Percentiles rank a stretch among this genome's conserved stretches.
These are phyloP conservation scores for Xiphophorus birchmanni DNA, from an alignment of 2,797 vertebrate genomes.

Conservation along the genomic window DNA sequence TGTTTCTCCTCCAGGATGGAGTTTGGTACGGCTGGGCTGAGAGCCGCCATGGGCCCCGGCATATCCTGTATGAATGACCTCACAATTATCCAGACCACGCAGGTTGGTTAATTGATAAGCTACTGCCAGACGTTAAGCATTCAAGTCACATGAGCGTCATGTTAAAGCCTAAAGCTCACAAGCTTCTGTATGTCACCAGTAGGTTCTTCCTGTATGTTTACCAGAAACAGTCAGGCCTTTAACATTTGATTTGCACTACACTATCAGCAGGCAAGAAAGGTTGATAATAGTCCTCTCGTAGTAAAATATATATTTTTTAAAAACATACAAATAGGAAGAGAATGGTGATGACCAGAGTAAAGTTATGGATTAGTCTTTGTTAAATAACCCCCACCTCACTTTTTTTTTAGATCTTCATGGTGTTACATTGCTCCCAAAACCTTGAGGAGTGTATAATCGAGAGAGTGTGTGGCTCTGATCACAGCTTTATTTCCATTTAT, in stretches of 20 bases:
- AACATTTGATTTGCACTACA: neutral
- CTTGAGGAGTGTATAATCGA: neutral
- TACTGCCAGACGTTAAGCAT: neutral
- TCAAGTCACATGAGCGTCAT: slow-evolving; percentile 7
- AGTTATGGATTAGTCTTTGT: neutral
- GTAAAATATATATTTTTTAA: too few species aligned
- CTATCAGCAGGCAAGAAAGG: neutral
- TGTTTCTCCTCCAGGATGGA: slow-evolving; percentile 92
- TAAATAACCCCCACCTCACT: neutral
- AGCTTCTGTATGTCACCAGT: neutral
- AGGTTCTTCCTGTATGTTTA: neutral
- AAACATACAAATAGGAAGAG: neutral
- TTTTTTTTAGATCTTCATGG: too few species aligned
- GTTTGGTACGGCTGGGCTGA: slow-evolving; percentile 95
- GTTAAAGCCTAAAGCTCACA: neutral
- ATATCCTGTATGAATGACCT: slow-evolving; percentile 93
- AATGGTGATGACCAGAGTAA: neutral
- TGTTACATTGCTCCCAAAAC: neutral
- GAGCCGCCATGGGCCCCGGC: slow-evolving; percentile 94
- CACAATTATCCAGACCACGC: slow-evolving; percentile 97
- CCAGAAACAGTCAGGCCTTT: neutral
- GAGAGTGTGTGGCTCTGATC: neutral
- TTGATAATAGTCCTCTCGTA: neutral
- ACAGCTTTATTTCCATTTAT: neutral
- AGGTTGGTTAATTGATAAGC: slow-evolving; percentile 78